Percentiles rank a stretch among this genome's conserved stretches.
These are phyloP conservation scores for Grammomys surdaster DNA, from an alignment of 2,113 vertebrate species.

Conservation along the genomic window DNA sequence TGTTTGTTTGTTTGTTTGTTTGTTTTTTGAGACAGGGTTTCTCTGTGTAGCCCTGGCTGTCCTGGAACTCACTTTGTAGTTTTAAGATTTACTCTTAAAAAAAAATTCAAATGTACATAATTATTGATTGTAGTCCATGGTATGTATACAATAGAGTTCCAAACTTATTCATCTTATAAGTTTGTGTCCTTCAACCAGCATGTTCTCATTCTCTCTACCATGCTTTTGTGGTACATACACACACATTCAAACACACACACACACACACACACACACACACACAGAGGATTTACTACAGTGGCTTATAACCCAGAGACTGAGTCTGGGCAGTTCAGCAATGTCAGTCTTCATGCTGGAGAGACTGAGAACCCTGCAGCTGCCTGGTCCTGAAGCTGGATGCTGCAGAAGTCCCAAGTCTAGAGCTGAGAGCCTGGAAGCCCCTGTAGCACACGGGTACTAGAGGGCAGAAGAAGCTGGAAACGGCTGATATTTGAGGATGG, in stretches of 20 bases:
- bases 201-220: not conserved
- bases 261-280: not conserved
- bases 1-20: too few species aligned
- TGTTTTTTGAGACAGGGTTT: too few species aligned
- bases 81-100: not conserved
- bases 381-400: not conserved
- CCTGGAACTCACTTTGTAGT: too few species aligned
- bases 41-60: too few species aligned
- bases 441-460: not conserved
- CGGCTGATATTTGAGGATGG: not conserved
- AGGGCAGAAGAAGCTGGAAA: not conserved
- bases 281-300: not conserved
- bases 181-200: not conserved
- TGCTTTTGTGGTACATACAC: not conserved
- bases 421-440: not conserved
- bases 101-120: not conserved
- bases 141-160: not conserved
- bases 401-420: not conserved
- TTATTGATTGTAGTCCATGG: too few species aligned
- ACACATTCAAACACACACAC: not conserved
- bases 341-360: not conserved
- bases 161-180: not conserved
- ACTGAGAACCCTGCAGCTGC: not conserved
- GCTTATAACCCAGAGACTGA: not conserved
- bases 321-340: not conserved